Base-by-base conservation (phyloP, 2,888 invertebrate species). In the Venustoraphidia nigricollis region DNA sequence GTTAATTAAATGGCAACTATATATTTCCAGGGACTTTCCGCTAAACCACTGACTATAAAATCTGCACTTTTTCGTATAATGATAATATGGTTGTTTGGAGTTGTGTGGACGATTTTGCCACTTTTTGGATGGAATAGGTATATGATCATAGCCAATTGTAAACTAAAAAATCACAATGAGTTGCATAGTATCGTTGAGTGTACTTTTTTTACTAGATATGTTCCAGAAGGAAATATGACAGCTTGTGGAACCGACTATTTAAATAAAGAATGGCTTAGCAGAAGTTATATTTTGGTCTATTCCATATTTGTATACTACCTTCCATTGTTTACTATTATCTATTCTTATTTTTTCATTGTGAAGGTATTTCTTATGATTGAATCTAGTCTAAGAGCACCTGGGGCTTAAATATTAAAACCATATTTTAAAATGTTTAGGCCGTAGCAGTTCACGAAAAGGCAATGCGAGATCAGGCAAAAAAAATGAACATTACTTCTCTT, bases 171-270 rank as follows among this genome's bases (percentile, higher is more conserved):
- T 36, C 11, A 36, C 35, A 14, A 36, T 34, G 27, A 34, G 2
- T 27, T n/a, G 9, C 45, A 2, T 44, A 10, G 36, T 42, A 13
- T 13, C 41, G 36, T 45, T 14, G 11, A 10, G 9, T 13, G 11
- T 9, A 39, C 11, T 36, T 34, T 42, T 43, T 44, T 51, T 51
- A 56, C 53, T 63, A 86, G 87, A 63, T 92, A 92, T 64, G 89
- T 92, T 44, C 92, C 92, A 9, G 93, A 93, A 68, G 93, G 92
- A 51, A 91, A 92, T 69, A 83, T 92, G 81, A 91, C 91, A 41
- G 88, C 90, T 36, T 93, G 93, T 62, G 91, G 92, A 49, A 91
- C 91, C 48, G 90, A 90, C 65, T 91, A 89, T 63, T 71, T 91
- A 56, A 76, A 66, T 65, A 81, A 82, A 66, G 81, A 81, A 53